Evolutionary conservation across 2,888 invertebrate species (phyloP), one percentile per base, ranked within the genome.

Genomic region (Thereva unica): DNA sequence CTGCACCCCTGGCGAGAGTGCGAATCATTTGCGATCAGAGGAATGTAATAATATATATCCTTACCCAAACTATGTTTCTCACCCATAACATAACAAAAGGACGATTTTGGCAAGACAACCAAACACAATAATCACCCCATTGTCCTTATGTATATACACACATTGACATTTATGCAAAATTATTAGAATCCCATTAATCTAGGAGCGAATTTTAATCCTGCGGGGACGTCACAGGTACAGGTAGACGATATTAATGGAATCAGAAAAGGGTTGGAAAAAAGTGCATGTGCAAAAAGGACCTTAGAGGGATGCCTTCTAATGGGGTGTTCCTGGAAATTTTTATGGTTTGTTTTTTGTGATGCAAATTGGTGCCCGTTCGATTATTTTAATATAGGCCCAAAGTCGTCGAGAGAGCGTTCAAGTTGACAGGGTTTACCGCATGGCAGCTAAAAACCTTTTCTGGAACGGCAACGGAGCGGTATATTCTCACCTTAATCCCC

Each of bases 161-260:
- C 64, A 64, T 64, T 52, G 64, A 64, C 53, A 64, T 64, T 64
- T 64, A 64, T 64, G 64, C 64, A 64, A 64, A 64, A 64, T 64
- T 64, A 64, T 64, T 64, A 64, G 64, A 64, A 64, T 45, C 64
- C 54, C 64, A 64, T 64, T 64, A 64, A 64, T 64, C 53, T 64
- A 44, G 45, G 53, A 23, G 23, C 23, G 53, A 54, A 54, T 54
- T 44, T 52, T 44, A 12, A n/a, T 35, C 35, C 12, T 34, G 8
- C 45, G 4, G 10, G 35, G 40, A 9, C 12, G 54, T 23, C 23
- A n/a, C 47, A n/a, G 9, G 12, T 9, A 34, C 50, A 61, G 61
- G 61, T 61, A 61, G 61, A 47, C 5, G 41, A 23, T 23, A 23
- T 23, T 23, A 23, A 23, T 23, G 2, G 23, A 23, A 23, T 23